Evolutionary conservation across 2,797 vertebrate genomes (phyloP), one percentile per base, ranked within the genome.

Genomic region (Manis pentadactyla): DNA sequence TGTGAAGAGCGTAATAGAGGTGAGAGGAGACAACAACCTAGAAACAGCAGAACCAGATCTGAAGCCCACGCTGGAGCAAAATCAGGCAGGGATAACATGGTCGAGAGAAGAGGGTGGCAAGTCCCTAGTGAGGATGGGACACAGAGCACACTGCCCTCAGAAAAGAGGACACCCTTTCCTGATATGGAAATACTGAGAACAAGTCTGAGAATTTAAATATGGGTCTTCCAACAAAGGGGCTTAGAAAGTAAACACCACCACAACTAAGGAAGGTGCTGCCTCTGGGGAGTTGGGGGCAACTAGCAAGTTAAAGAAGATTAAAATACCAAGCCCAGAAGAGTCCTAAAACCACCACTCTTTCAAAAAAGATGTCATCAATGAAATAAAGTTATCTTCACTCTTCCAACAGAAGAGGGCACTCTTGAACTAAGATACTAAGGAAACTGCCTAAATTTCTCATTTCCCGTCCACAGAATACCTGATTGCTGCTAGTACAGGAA

Each of bases 361-460:
- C 6, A 69, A 78, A 84, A 55, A 29, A 75, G 8, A 51, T 11
- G 17, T 12, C 92, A 17, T 87, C 75, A 92, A 77, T 64, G 29
- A 93, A 82, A 83, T 74, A 51, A 90, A 71, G 29, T 19, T 90
- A 17, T 82, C 39, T 94, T 96, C 93, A 94, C 29, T 86, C 14
- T 88, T 87, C 46, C 57, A 92, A 89, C 95, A 96, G 86, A 89
- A 96, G 96, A 97, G 94, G 97, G 94, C 95, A 91, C 90, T 94
- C 94, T 91, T 89, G 82, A 97, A 87, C 85, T 85, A 92, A 93
- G 39, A 85, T 83, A 90, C 0, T 49, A 59, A 92, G 42, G 75
- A 87, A 92, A 94, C 21, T 11, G 9, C 19, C 21, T 55, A 73
- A 37, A 31, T 3, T 61, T 84, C 68, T 89, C 55, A 39, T 78